Percentiles rank a stretch among this genome's conserved stretches.
Evolutionary conservation across 2,888 invertebrate genomes (phyloP).

Genomic region (Furcula furcula): DNA sequence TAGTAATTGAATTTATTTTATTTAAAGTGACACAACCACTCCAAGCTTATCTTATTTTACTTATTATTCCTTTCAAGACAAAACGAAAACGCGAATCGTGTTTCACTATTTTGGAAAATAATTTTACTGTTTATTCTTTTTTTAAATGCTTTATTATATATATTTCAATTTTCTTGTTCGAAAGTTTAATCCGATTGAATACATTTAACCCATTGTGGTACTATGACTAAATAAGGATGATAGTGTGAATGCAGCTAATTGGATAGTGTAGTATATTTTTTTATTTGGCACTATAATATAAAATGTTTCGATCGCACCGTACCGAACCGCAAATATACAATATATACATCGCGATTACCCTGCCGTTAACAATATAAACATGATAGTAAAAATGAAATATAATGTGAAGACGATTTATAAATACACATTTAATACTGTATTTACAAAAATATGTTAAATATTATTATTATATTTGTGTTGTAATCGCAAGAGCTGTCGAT

Average conservation of each 20-base stretch:
- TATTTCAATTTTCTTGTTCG: too few relatives aligned
- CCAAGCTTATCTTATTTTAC: too few relatives aligned
- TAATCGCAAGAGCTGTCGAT: slow-evolving; percentile 31
- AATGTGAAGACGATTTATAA: slow-evolving; percentile 41
- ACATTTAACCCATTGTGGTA: too few relatives aligned
- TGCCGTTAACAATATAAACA: slow-evolving; percentile 48
- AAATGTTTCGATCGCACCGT: too few relatives aligned
- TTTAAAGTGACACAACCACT: too few relatives aligned
- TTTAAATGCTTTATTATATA: too few relatives aligned
- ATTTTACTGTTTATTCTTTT: too few relatives aligned
- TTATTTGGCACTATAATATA: slow-evolving; percentile 32
- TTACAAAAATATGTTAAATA: slow-evolving; percentile 59
- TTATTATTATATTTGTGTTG: slow-evolving; percentile 24
- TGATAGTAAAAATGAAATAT: slow-evolving; percentile 41
- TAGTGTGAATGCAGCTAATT: slow-evolving; percentile 1
- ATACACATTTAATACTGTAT: slow-evolving; percentile 58
- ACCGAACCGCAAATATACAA: slow-evolving; percentile 16
- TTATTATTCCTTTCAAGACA: too few relatives aligned
- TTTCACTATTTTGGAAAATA: too few relatives aligned
- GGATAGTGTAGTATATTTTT: slow-evolving; percentile 1
- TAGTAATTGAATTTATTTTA: background rate
- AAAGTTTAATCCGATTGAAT: too few relatives aligned
- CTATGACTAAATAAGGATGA: background rate
- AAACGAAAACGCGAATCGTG: too few relatives aligned
- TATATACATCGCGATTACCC: slow-evolving; percentile 43